Base-by-base conservation (phyloP, 2,888 invertebrate species). In the Eupithecia inturbata region DNA sequence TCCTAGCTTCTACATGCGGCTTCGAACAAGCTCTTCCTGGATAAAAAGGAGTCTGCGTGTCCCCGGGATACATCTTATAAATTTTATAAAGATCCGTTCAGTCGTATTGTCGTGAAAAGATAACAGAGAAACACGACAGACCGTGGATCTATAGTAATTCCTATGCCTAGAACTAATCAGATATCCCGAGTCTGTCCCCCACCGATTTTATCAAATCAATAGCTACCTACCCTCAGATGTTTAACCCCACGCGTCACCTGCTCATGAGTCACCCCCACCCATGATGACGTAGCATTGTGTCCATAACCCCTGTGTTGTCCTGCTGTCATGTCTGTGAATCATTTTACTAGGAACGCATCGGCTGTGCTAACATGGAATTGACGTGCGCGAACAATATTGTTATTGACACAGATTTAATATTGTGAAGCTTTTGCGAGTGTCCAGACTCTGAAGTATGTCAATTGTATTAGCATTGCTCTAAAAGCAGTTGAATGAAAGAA, bases 301-400 rank as follows among this genome's bases (percentile, higher is more conserved):
- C 68, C 31, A 68, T 63, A 70, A 63, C 28, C 67, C 70, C 33
- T 66, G 57, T 57, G 57, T 57, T 57, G 57, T 57, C 57, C 26
- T 57, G 57, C 26, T 57, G 70, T 71, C 64, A 70, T 67, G 66
- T 28, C 53, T 19, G 49, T 75, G 75, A 75, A 62, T 75, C 75
- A 75, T 62, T 72, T 75, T 75, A 70, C 72, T 75, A 62, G 75
- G 72, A 75, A 71, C 71, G 67, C 62, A 57, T 49, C 41, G 53
- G 12, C 2, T 57, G 3, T n/a, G 16, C 22, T 68, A 66, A 67
- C 69, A 73, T 71, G 12, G 57, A 64, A 68, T 71, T 71, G 69
- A 62, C 62, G 71, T 68, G 60, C 64, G 33, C 68, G 45, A 67
- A 31, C 36, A 22, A 36, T 64, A 62, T 62, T 62, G 16, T 19